Base-by-base conservation (phyloP, 2,113 vertebrate genomes). In the Dryoscopus gambensis region DNA sequence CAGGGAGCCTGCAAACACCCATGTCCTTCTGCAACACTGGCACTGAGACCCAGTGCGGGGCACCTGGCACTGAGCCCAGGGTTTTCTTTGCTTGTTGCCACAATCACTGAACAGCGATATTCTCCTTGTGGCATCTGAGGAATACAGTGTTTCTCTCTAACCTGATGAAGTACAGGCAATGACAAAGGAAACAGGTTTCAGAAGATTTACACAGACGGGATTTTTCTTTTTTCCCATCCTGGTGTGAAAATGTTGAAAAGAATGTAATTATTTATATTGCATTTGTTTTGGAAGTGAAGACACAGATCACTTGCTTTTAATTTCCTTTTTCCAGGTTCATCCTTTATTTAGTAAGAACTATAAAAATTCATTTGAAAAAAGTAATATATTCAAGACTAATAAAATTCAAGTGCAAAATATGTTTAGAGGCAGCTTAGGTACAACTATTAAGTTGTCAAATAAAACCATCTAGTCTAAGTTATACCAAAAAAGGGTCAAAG, bases 391-490 rank as follows among this genome's bases (percentile, higher is more conserved):
- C 55, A 53, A 83, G 40, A 60, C 15, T 75, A 95, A 85, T 91
- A 73, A 93, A 94, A 84, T 74, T 28, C 64, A 87, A 92, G 27
- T n/a, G 59, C 31, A 90, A 96, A 96, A 77, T 83, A 85, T 83
- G 96, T 93, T 77, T 80, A 88, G 81, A 86, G 33, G 21, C 22
- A 86, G 35, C 33, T 88, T 70, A 77, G 68, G 60, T 77, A 69
- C 33, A 90, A 70, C 67, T 70, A 83, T 91, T 91, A 77, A 74
- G 22, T 31, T 94, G 68, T 85, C 91, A 88, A 83, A 94, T 57
- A 79, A 95, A 96, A 77, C 12, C 35, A 50, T 30, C 70, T 67
- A n/a, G 30, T 53, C 37, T 69, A 55, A 91, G 31, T 89, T 78
- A 82, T 52, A 75, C 5, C 2, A 0, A 21, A 77, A 67, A 88